These are phyloP conservation scores for Limenitis camilla DNA, from an alignment of 2,888 invertebrate genomes.

Conservation along the genomic window DNA sequence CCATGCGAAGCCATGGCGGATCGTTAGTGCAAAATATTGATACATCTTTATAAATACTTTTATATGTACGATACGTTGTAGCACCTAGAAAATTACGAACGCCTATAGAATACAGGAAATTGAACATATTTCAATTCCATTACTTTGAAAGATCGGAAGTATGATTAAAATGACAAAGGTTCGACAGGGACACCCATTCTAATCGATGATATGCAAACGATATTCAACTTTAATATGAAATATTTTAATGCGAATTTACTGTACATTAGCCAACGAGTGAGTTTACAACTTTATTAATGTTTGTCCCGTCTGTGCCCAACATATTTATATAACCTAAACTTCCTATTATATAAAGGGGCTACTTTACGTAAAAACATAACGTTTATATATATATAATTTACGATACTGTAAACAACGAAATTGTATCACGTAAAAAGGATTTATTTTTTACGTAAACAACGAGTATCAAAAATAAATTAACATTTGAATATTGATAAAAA, in stretches of 20 bases:
- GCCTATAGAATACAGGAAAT: constrained; percentile 61
- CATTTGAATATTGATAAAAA: no score
- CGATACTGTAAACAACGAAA: no score
- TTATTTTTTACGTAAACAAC: no score
- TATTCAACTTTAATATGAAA: constrained; percentile 44
- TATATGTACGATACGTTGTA: constrained; percentile 30
- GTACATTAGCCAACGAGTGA: constrained; percentile 38
- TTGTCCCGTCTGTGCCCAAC: constrained; percentile 39
- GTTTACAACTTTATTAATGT: constrained; percentile 53
- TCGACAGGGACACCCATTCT: constrained; percentile 57
- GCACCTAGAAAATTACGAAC: constrained; percentile 50
- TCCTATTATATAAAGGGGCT: constrained; percentile 3
- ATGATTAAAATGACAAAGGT: constrained; percentile 73
- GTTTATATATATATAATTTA: no score
- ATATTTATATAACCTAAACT: constrained; percentile 35
- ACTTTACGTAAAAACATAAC: neutral
- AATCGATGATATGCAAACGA: constrained; percentile 37
- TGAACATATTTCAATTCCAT: constrained; percentile 74
- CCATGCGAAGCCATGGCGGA: no score
- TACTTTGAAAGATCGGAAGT: constrained; percentile 72
- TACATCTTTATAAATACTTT: no score
- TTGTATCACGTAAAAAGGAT: no score
- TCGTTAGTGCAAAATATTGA: no score
- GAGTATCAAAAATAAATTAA: no score
- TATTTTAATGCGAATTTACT: constrained; percentile 35